phyloP scores from a whole-genome alignment of 2,888 invertebrate genomes.

The Metellina segmentata region DNA sequence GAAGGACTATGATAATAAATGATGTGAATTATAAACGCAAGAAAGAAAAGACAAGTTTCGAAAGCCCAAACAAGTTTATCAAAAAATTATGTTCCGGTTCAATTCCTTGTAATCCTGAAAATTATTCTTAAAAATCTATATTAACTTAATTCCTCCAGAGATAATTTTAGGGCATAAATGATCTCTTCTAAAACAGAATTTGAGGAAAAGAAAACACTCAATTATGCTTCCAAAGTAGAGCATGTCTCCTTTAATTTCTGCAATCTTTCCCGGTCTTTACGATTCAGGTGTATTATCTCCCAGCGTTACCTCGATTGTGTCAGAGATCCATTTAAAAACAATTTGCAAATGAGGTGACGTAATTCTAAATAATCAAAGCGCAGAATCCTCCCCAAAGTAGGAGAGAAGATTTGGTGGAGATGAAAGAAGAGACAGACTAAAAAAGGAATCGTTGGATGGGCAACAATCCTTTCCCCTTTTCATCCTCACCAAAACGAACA shows the following conservation, averaged over 20 bases:
- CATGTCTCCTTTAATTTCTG: background rate
- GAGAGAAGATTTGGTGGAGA: conserved; percentile 23
- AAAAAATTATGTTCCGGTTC: background rate
- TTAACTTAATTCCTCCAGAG: background rate
- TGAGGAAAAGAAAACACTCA: too few species aligned
- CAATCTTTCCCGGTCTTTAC: background rate
- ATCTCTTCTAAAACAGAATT: too few species aligned
- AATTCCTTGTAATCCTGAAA: background rate
- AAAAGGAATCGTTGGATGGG: conserved; percentile 43
- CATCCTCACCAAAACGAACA: conserved; percentile 71
- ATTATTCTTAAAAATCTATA: background rate
- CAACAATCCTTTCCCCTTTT: conserved; percentile 72
- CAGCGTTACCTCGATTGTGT: conserved; percentile 28
- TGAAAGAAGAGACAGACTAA: conserved; percentile 1
- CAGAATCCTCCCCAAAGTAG: conserved; percentile 25
- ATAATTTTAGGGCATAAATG: background rate
- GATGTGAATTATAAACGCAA: too few species aligned
- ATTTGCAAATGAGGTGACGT: conserved; percentile 58
- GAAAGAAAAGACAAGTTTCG: background rate
- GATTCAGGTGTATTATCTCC: background rate
- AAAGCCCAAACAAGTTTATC: background rate
- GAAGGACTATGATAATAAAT: too few species aligned
- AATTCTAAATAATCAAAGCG: conserved; percentile 10
- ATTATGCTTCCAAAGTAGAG: too few species aligned
- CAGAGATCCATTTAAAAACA: conserved; percentile 46